Conservation (phyloP, 2,797 vertebrate species). For the Platalea minor region DNA sequence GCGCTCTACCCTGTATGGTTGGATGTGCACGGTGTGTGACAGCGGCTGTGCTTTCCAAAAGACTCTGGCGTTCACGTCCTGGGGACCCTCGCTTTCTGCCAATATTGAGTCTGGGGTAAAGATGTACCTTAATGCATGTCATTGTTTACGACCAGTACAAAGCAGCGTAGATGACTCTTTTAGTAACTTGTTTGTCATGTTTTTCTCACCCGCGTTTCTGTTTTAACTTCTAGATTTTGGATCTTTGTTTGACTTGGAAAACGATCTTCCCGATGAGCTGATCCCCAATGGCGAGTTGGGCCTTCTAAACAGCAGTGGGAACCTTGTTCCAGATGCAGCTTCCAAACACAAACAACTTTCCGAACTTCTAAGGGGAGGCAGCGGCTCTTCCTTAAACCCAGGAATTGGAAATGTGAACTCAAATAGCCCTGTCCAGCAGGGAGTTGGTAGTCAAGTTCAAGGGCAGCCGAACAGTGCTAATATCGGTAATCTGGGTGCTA, state of each 20-base stretch:
- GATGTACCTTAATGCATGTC: neutral
- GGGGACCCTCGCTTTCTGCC: fast-evolving
- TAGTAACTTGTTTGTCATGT: neutral
- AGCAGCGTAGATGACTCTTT: neutral
- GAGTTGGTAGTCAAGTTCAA: constrained; percentile 77
- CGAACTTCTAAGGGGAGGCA: constrained; percentile 90
- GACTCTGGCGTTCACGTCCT: fast-evolving
- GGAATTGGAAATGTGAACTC: constrained; percentile 84
- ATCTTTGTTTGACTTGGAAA: constrained; percentile 93
- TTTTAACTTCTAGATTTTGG: constrained; percentile 84
- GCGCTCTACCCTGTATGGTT: neutral
- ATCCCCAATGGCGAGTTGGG: constrained; percentile 92
- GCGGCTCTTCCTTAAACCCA: constrained; percentile 78
- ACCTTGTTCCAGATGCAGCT: constrained; percentile 88
- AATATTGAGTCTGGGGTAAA: neutral
- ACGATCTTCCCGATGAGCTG: constrained; percentile 96
- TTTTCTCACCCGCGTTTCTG: constrained; percentile 64
- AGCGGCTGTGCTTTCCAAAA: neutral
- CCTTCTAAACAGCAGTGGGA: constrained; percentile 81
- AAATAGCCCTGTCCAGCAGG: constrained; percentile 82
- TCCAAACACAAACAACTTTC: constrained; percentile 98
- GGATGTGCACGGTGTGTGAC: neutral
- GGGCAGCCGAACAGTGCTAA: constrained; percentile 81
- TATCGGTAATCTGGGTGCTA: constrained; percentile 72
- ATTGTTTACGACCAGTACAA: neutral